phyloP scores from a whole-genome alignment of 2,113 vertebrate genomes.

The Jacana jacana region DNA sequence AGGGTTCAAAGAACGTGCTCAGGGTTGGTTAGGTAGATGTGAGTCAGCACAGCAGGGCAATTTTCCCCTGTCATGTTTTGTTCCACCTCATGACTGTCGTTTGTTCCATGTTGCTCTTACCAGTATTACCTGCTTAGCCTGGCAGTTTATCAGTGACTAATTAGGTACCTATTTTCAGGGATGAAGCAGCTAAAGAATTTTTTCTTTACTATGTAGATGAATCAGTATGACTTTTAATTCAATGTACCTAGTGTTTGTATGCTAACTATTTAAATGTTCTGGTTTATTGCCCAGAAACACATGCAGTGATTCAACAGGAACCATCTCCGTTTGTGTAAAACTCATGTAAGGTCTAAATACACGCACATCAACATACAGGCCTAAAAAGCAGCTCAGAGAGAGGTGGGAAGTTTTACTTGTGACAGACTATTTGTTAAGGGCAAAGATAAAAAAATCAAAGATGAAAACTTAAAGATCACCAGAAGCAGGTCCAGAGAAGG shows the following conservation, averaged over 20 bases:
- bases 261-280: neutral
- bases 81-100: neutral
- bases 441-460: neutral
- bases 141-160: neutral
- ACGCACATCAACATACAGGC: neutral
- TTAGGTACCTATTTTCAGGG: neutral
- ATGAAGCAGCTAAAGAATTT: neutral
- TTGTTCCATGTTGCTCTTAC: neutral
- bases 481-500: neutral
- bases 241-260: neutral
- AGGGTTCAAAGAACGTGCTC: neutral
- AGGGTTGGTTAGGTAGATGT: neutral
- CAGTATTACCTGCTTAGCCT: neutral
- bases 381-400: neutral
- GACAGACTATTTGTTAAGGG: neutral
- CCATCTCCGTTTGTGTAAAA: neutral
- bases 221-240: neutral
- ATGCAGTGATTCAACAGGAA: neutral
- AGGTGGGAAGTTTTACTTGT: neutral
- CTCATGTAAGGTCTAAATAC: neutral
- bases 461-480: neutral
- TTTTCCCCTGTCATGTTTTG: neutral
- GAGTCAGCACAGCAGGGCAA: neutral
- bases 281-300: neutral
- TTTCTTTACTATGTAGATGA: neutral